These are phyloP conservation scores for Ornithoptera alexandrae DNA, from an alignment of 2,888 invertebrate species.

Conservation along the genomic window DNA sequence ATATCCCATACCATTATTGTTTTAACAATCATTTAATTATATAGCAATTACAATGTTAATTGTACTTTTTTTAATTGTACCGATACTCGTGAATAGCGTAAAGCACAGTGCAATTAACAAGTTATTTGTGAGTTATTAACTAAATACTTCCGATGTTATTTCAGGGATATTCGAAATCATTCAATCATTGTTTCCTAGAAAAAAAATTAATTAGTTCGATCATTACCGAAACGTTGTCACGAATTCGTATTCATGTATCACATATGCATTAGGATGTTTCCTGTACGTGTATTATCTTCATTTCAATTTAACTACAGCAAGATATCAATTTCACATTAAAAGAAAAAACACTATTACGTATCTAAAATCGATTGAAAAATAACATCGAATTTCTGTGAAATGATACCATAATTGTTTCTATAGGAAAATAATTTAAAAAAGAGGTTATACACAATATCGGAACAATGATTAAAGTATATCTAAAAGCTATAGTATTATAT, in stretches of 20 bases:
- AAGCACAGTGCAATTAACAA: conserved; percentile 34
- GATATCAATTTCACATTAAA: background rate
- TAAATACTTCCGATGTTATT: conserved; percentile 48
- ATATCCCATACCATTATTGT: no score
- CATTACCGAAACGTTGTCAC: background rate
- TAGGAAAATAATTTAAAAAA: conserved; percentile 15
- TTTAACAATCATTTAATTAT: no score
- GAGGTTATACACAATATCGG: conserved; percentile 16
- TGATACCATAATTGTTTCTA: conserved; percentile 16
- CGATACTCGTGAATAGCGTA: conserved; percentile 17
- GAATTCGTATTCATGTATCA: background rate
- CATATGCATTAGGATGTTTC: background rate
- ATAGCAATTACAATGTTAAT: background rate
- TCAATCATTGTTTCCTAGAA: conserved; percentile 39
- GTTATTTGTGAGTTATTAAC: conserved; percentile 36
- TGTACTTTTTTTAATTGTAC: conserved; percentile 5
- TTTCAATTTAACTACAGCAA: background rate
- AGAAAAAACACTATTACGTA: background rate
- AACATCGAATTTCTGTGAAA: conserved; percentile 15
- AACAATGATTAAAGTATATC: conserved; percentile 31
- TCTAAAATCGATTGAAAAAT: background rate
- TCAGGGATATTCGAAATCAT: conserved; percentile 40
- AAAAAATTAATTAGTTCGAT: background rate
- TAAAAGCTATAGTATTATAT: conserved; percentile 34
- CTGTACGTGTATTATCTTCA: background rate